Evolutionary conservation across 92 coral and sea anemone species (phyloP), one percentile per base, ranked within the genome.

Genomic region (Umimayanthus chanpuru): DNA sequence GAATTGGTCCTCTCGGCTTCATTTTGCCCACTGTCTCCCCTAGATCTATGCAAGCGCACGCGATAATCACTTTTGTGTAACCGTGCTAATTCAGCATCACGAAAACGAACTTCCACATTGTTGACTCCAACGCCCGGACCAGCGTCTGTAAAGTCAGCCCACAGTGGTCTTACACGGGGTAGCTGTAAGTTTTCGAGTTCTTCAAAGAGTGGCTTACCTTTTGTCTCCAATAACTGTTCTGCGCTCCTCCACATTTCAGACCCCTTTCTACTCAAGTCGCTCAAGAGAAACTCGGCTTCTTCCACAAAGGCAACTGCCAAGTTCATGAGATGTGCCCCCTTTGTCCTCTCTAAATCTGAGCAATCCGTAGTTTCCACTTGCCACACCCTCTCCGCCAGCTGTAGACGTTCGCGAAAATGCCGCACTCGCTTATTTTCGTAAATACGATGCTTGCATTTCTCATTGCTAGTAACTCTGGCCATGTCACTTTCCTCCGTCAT

Each of bases 131-230:
- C 89, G 0, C 82, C 89, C 16, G 82, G 89, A 1, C 89, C 89
- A 6, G 89, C 89, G 50, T 86, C 89, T 11, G 53, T 86, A 8
- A 86, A 43, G 47, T 86, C 72, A 26, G 89, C 89, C 89, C 89
- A 86, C 11, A 74, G 14, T 0, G 75, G 82, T 49, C 75, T 86
- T 5, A 86, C 82, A 53, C 75, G 73, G 23, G 82, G 89, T 8
- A 86, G 89, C 7, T 82, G 82, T 25, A 49, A 38, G 18, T 14
- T n/a, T 20, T 28, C 11, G 16, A 86, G 89, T 23, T n/a, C 3
- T 73, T 86, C 18, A 50, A 86, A 55, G 7, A 86, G 38, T 32
- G 36, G 36, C 36, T 32, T 32, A 2, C 36, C 36, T 32, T 32
- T 32, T 32, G 36, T 32, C 36, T 32, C 36, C 36, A 32, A 32